These are phyloP conservation scores for Jacana jacana DNA, from an alignment of 2,113 vertebrate genomes.

Conservation along the genomic window DNA sequence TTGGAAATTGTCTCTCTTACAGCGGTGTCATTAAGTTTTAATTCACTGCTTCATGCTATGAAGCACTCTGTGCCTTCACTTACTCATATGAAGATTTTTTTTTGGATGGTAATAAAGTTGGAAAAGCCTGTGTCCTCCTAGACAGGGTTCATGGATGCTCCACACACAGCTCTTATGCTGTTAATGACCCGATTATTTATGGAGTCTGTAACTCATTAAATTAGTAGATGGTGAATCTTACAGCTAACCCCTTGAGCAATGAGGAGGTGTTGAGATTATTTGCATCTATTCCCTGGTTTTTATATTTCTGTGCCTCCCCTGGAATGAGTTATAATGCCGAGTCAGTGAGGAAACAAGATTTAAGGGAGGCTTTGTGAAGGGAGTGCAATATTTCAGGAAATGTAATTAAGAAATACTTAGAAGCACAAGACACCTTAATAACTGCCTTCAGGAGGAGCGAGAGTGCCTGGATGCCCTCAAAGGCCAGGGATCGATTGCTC, in stretches of 20 bases:
- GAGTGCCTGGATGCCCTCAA: not conserved
- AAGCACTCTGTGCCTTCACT: not conserved
- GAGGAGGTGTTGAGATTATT: not conserved
- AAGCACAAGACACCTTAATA: not conserved
- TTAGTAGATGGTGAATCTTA: not conserved
- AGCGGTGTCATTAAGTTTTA: not conserved
- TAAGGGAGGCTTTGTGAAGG: not conserved
- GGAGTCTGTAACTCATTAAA: not conserved
- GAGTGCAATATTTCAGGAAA: constrained; percentile 7
- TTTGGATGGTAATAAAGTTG: not conserved
- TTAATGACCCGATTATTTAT: not conserved
- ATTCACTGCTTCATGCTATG: not conserved
- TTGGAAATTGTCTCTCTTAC: not conserved
- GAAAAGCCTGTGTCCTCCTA: not conserved
- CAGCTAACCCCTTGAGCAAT: not conserved
- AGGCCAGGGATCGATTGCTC: constrained; percentile 6
- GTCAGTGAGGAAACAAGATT: constrained; percentile 24
- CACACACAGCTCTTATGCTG: not conserved
- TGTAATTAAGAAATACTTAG: not conserved
- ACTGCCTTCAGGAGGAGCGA: not conserved
- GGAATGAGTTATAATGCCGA: not conserved
- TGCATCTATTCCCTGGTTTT: not conserved
- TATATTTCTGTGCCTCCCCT: not conserved
- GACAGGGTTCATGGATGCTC: not conserved
- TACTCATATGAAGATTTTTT: not conserved